Base-by-base conservation (phyloP, 2,113 vertebrate genomes). In the Pongo abelii region DNA sequence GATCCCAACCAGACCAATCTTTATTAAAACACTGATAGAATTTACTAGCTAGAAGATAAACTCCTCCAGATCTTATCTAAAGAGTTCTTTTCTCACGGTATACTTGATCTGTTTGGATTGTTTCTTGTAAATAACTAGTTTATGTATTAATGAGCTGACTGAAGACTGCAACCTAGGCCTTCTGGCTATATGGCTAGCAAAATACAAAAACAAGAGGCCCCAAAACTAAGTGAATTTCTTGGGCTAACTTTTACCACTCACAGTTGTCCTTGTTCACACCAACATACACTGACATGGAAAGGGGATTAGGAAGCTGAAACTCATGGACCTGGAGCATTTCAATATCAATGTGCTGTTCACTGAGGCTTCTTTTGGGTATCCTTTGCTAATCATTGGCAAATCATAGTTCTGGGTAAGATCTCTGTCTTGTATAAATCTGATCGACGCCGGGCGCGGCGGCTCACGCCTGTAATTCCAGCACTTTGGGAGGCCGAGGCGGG, bases 311-410 rank as follows among this genome's bases (percentile, higher is more conserved):
- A 93, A 91, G 38, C 25, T 74, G 32, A 12, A 72, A 8, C 16
- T 79, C 38, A 77, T n/a, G 8, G 23, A 85, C 78, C 12, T 77
- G 6, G 17, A 17, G 22, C 38, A 72, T 40, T 52, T 18, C 40
- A 75, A 46, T 83, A 88, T 30, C 22, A 93, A 79, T 43, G 3
- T 64, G 27, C 10, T 52, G 7, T 93, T 79, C 90, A 23, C 40
- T 61, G n/a, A 81, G 23, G 43, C 32, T 77, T 40, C 38, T 70
- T 91, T 87, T 86, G 48, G 0, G 0, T 67, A 90, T 46, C n/a
- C 14, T 88, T 90, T 97, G n/a, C 11, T 94, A 91, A 77, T 57
- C 72, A 57, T 8, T 64, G 14, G 30, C 35, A 91, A 93, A 87
- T 70, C 23, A n/a, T 50, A 88, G 43, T 38, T 25, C 52, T 78